These are phyloP conservation scores for Rhopalosiphum maidis DNA, from an alignment of 1,140 invertebrate genomes.

Conservation along the genomic window DNA sequence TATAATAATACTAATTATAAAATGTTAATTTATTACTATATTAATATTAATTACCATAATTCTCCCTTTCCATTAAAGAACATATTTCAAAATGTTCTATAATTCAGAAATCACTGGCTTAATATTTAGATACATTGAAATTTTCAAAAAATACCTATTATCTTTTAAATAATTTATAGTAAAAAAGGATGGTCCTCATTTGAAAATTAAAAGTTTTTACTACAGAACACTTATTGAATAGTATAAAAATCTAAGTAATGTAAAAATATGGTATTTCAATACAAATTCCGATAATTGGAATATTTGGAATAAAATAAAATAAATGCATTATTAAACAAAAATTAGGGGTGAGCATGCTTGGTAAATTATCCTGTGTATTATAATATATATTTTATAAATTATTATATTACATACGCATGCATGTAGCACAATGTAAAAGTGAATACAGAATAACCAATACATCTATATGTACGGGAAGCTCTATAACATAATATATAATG, in stretches of 20 bases:
- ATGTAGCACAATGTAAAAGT: background rate
- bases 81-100: too few relatives aligned
- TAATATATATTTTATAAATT: background rate
- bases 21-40: too few relatives aligned
- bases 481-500: slow-evolving; percentile 21
- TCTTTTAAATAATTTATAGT: background rate
- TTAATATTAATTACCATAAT: too few relatives aligned
- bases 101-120: background rate
- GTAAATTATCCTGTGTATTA: background rate
- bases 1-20: too few relatives aligned
- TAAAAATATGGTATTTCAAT: background rate
- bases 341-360: background rate
- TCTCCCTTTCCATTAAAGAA: too few relatives aligned
- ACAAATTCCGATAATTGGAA: background rate
- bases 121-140: background rate
- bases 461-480: background rate
- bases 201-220: background rate
- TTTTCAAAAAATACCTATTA: too few relatives aligned
- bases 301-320: background rate
- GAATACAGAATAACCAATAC: background rate
- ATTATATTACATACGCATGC: background rate
- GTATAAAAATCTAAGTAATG: too few relatives aligned
- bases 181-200: background rate
- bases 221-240: background rate
- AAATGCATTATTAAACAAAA: background rate